Conservation (phyloP, 1,140 invertebrate species). For the Pantala flavescens region DNA sequence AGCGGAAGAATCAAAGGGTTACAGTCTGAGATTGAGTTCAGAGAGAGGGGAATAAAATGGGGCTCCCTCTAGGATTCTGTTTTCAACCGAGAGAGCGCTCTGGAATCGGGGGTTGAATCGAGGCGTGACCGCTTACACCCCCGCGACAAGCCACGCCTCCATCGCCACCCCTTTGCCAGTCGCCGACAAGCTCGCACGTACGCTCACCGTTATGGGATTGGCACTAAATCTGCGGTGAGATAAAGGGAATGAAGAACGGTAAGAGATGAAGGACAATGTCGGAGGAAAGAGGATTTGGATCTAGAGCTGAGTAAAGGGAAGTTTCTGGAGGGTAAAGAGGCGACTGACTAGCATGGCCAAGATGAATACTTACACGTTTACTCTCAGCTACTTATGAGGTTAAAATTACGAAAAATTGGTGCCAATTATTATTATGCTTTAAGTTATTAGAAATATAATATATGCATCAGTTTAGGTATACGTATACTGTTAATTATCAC, state of each 20-base stretch:
- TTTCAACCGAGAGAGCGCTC: not conserved
- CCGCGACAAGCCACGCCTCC: not conserved
- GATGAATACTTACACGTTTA: not conserved
- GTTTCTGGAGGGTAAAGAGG: not conserved
- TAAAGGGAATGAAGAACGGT: no score
- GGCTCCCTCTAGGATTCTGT: not conserved
- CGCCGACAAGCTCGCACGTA: not conserved
- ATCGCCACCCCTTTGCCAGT: not conserved
- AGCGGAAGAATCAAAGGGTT: no score
- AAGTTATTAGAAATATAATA: no score
- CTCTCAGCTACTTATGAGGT: no score
- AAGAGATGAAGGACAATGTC: no score
- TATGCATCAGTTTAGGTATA: no score
- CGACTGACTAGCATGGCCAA: not conserved
- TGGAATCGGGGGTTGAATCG: not conserved
- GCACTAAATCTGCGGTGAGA: not conserved
- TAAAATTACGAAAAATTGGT: no score
- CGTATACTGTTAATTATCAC: no score
- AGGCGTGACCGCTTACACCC: slow-evolving; percentile 3
- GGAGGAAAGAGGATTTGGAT: no score
- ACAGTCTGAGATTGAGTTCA: not conserved
- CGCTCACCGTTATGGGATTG: not conserved
- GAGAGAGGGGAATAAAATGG: not conserved
- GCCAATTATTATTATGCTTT: no score
- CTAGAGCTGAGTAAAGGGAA: no score